Evolutionary conservation across 2,888 invertebrate species (phyloP).

Genomic region (Melinaea menophilus): DNA sequence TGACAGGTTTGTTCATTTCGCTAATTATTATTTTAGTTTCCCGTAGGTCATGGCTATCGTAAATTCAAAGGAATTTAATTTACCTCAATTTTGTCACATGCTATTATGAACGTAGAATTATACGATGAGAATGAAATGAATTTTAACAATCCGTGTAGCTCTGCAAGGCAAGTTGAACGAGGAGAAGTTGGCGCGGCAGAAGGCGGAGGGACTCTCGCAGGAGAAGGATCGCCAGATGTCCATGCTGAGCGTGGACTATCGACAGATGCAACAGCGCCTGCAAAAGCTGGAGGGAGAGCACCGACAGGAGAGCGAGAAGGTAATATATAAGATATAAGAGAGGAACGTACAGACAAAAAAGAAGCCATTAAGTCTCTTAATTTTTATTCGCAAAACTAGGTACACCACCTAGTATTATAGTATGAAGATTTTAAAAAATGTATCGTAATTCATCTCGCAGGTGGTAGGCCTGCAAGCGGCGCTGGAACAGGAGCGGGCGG

Average conservation of each 20-base stretch:
- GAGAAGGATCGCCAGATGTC: constrained; percentile 96
- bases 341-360: background rate
- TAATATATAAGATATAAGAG: too few species aligned
- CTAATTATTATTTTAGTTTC: constrained; percentile 40
- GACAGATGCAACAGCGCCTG: constrained; percentile 94
- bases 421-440: too few species aligned
- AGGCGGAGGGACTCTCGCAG: constrained; percentile 90
- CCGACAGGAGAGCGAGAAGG: constrained; percentile 91
- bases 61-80: constrained; percentile 30
- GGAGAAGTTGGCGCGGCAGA: constrained; percentile 91
- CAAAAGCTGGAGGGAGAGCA: constrained; percentile 95
- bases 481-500: constrained; percentile 94
- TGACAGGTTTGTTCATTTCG: constrained; percentile 80
- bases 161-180: constrained; percentile 94
- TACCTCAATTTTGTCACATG: constrained; percentile 15
- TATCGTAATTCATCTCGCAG: constrained; percentile 36
- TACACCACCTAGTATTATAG: too few species aligned
- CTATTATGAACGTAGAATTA: background rate
- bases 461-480: constrained; percentile 90
- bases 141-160: constrained; percentile 70
- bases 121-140: background rate
- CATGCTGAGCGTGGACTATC: constrained; percentile 95
- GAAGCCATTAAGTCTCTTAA: background rate
- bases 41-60: constrained; percentile 30
- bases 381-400: background rate